Base-by-base conservation (phyloP, 2,797 vertebrate genomes). In the Myoxocephalus aenaeus region DNA sequence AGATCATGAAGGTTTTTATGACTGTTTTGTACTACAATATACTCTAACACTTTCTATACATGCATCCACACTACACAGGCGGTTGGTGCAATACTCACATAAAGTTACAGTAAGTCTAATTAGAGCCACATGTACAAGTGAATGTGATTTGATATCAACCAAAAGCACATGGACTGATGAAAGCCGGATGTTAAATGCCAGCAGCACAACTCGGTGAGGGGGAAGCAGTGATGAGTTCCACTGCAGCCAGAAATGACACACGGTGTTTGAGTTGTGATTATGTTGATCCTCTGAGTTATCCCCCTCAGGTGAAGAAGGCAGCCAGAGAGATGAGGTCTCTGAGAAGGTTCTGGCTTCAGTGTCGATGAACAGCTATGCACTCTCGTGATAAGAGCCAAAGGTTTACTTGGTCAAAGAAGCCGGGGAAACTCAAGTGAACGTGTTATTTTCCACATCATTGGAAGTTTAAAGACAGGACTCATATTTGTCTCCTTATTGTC, bases 181-280 rank as follows among this genome's bases (percentile, higher is more conserved):
- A 65, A 62, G 32, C 48, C 18, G 53, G 22, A 70, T 56, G 77
- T 36, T 27, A 25, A 70, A 56, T 22, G 65, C 72, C 38, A 51
- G 65, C 65, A 70, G 73, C 65, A 29, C 34, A 22, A 4, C 57
- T 59, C 50, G 11, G 53, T 76, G 79, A 50, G 75, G 68, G 40
- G 79, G 67, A 85, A 38, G 75, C 72, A 13, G 51, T 2, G 44
- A 59, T 68, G 18, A 71, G 64, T 58, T 59, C 32, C 57, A 25
- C 50, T 71, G 71, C 51, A 32, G 65, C 75, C 69, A 44, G 69
- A 70, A 79, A n/a, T 66, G 68, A 73, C 68, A 78, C 63, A 20
- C 13, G 58, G 56, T 73, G 70, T 80, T 77, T 77, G 65, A 77
- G 51, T 71, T 77, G 73, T 56, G 73, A 80, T 85, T 76, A 80